These are phyloP conservation scores for Rhincodon typus DNA, from an alignment of 2,797 vertebrate species.

Conservation along the genomic window DNA sequence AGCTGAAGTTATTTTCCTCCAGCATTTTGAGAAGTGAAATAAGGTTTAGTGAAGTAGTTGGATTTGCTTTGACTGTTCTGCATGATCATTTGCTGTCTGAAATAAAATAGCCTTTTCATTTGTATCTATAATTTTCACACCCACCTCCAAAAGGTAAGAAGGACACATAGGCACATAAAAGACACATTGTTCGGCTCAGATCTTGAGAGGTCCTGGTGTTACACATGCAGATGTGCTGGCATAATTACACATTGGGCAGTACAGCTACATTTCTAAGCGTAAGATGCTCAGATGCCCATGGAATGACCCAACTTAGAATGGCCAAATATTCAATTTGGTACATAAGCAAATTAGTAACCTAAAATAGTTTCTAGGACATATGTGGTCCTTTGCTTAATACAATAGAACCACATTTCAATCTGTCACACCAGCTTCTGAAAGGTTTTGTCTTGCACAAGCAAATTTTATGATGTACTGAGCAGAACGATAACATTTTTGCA, in stretches of 20 bases:
- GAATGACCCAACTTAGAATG: not conserved
- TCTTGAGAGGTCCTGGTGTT: not conserved
- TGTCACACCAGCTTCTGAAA: not conserved
- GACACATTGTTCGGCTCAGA: not conserved
- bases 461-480: not conserved
- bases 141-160: not conserved
- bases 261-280: not conserved
- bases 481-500: not conserved
- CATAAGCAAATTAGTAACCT: not conserved
- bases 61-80: not conserved
- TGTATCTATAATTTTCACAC: not conserved
- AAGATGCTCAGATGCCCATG: not conserved
- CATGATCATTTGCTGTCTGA: not conserved
- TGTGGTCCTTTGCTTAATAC: not conserved
- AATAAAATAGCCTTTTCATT: not conserved
- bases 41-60: not conserved
- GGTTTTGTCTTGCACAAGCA: not conserved
- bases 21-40: not conserved
- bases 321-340: not conserved
- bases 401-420: not conserved
- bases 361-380: not conserved
- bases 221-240: not conserved
- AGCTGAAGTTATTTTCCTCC: not conserved
- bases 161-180: not conserved
- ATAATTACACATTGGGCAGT: not conserved